Percentiles rank a stretch among this genome's conserved stretches.
Evolutionary conservation across 2,888 invertebrate species (phyloP).

Genomic region (Strigamia transsilvanica): DNA sequence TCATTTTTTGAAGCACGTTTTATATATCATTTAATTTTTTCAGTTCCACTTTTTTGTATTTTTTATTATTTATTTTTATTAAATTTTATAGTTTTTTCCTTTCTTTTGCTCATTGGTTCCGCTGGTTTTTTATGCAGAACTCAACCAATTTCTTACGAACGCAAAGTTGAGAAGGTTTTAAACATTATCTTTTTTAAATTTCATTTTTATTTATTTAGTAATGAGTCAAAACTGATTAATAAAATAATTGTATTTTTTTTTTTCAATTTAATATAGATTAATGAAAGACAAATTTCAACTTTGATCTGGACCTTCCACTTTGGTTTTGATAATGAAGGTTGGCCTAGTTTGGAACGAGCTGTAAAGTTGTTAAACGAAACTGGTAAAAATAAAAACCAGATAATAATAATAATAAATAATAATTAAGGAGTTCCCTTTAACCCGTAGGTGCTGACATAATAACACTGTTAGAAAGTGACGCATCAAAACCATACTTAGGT

Average conservation of each 20-base stretch:
- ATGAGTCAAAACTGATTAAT: neutral
- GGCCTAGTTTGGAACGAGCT: conserved; percentile 64
- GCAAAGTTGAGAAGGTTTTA: neutral
- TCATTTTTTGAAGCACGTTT: neutral
- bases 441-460: conserved; percentile 63
- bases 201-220: neutral
- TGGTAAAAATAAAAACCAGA: conserved; percentile 57
- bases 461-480: conserved; percentile 64
- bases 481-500: conserved; percentile 65
- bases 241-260: neutral
- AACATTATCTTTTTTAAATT: neutral
- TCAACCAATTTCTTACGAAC: neutral
- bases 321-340: conserved; percentile 65
- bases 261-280: conserved; percentile 50
- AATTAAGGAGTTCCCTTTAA: neutral
- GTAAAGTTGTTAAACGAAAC: conserved; percentile 62
- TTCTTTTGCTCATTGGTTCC: conserved; percentile 52
- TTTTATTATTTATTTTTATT: too few relatives aligned
- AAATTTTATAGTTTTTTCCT: conserved; percentile 52
- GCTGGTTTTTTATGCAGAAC: conserved; percentile 50
- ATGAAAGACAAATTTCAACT: conserved; percentile 61
- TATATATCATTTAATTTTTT: conserved; percentile 1
- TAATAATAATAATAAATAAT: neutral
- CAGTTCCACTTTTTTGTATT: conserved; percentile 49
- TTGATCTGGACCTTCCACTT: conserved; percentile 66